Evolutionary conservation across 2,888 invertebrate species (phyloP).

Genomic region (Habrosyne pyritoides): DNA sequence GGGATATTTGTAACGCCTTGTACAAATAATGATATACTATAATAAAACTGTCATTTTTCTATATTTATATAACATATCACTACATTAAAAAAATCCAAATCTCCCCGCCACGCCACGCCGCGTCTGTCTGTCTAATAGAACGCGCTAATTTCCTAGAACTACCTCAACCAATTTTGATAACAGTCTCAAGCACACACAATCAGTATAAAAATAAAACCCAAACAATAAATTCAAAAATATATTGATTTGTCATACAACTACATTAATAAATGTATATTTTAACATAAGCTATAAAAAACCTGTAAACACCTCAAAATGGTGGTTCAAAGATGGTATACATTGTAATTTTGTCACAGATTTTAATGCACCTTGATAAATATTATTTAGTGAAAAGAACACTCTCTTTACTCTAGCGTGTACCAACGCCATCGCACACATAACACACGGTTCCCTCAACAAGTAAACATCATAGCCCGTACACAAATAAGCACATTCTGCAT

Average conservation of each 20-base stretch:
- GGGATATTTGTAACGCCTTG: too few species aligned
- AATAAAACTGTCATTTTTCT: too few species aligned
- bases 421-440: slow-evolving; percentile 98
- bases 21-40: too few species aligned
- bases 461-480: slow-evolving; percentile 95
- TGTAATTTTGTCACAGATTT: slow-evolving; percentile 90
- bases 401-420: slow-evolving; percentile 93
- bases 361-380: slow-evolving; percentile 86
- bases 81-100: too few species aligned
- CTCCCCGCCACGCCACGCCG: too few species aligned
- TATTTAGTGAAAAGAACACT: slow-evolving; percentile 88
- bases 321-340: slow-evolving; percentile 91
- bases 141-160: too few species aligned
- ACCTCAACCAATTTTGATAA: too few species aligned
- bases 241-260: neutral
- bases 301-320: slow-evolving; percentile 94
- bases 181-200: too few species aligned
- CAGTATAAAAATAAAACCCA: neutral
- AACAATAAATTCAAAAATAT: neutral
- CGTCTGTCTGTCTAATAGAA: too few species aligned
- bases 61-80: too few species aligned
- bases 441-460: slow-evolving; percentile 93
- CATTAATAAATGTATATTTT: neutral
- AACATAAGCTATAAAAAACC: slow-evolving; percentile 69
- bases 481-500: slow-evolving; percentile 85